Percentiles rank a stretch among this genome's conserved stretches.
Conservation (phyloP, 1,140 invertebrate species). For the Hypsibius dujardini region DNA sequence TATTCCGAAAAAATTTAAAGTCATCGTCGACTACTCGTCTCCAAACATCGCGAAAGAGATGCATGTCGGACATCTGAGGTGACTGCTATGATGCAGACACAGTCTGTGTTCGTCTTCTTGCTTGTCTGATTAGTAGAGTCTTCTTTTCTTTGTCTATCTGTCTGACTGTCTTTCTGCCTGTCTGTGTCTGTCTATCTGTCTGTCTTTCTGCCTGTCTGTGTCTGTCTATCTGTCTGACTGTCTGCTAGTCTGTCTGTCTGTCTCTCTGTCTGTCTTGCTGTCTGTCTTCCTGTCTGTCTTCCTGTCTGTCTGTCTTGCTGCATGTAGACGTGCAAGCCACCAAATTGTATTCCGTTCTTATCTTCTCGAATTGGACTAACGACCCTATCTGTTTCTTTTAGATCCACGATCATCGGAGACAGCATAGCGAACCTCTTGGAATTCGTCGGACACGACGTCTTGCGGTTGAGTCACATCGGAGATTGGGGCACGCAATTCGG, state of each 20-base stretch:
- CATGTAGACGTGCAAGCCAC: no score
- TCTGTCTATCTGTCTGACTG: no score
- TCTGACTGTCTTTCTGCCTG: no score
- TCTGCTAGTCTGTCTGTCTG: no score
- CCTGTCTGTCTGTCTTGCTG: no score
- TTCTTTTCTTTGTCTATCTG: not conserved
- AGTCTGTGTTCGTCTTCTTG: not conserved
- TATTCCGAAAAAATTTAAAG: conserved; percentile 42
- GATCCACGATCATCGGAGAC: conserved; percentile 88
- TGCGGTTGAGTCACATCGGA: conserved; percentile 88
- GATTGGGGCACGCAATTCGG: conserved; percentile 99
- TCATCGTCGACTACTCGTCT: conserved; percentile 90
- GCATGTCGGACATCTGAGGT: conserved; percentile 94
- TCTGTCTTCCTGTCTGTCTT: no score
- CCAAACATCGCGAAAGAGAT: conserved; percentile 99
- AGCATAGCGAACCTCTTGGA: conserved; percentile 75
- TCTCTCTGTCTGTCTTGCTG: no score
- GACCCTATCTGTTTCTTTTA: conserved; percentile 25
- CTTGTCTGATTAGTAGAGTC: not conserved
- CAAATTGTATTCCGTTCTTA: no score
- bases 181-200: no score
- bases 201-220: no score
- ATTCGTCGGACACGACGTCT: conserved; percentile 77
- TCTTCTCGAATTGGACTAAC: no score
- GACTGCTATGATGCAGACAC: conserved; percentile 18